Conservation (phyloP, 2,888 invertebrate species). For the Pseudococcus jackbeardsleyi region DNA sequence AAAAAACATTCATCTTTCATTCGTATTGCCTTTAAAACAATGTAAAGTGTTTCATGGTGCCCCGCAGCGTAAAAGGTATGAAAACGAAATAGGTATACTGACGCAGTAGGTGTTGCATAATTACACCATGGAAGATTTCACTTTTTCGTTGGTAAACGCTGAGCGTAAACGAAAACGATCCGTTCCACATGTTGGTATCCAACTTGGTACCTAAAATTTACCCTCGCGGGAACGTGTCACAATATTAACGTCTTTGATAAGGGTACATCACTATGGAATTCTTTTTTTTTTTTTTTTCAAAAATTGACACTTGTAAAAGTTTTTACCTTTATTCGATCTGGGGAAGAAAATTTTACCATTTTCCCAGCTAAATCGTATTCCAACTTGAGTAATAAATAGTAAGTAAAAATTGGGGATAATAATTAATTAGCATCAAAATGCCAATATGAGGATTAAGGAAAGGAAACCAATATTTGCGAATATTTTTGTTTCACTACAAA, state of each 20-base stretch:
- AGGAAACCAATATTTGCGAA: no score
- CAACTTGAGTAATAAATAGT: no score
- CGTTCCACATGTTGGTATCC: background rate
- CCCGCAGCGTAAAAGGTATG: background rate
- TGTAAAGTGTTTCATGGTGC: background rate
- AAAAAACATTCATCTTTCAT: no score
- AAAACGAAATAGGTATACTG: background rate
- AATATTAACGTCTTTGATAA: background rate
- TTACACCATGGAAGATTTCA: background rate
- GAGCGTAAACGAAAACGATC: background rate
- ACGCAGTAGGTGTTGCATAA: background rate
- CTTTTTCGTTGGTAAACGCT: background rate
- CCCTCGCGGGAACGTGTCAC: background rate
- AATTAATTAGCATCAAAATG: no score
- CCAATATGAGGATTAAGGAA: no score
- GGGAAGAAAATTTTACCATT: no score
- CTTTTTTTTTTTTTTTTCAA: background rate
- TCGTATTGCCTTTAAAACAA: background rate
- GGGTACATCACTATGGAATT: background rate
- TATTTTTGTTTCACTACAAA: no score
- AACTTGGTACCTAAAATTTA: background rate
- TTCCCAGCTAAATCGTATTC: no score
- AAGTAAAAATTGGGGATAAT: no score
- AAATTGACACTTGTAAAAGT: background rate
- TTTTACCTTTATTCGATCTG: background rate